phyloP scores from a whole-genome alignment of 2,888 invertebrate genomes.

The Choreutis nemorana region DNA sequence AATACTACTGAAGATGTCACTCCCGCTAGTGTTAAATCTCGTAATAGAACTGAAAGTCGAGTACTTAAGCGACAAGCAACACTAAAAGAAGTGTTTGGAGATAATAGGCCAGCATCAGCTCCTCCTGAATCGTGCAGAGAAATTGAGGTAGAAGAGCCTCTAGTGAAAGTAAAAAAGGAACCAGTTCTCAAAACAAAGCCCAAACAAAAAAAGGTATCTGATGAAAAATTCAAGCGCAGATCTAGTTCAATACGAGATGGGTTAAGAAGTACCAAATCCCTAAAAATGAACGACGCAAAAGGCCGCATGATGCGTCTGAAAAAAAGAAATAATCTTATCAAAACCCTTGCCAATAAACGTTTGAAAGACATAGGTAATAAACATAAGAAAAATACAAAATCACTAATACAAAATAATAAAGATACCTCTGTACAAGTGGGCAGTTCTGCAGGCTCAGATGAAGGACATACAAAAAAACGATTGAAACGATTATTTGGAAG shows the following conservation, averaged over 20 bases:
- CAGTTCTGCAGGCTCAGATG: constrained; percentile 28
- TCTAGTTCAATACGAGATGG: constrained; percentile 56
- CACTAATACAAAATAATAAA: constrained; percentile 40
- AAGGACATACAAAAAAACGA: constrained; percentile 56
- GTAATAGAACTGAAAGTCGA: constrained; percentile 79
- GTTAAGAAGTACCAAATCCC: constrained; percentile 49
- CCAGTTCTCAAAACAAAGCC: constrained; percentile 37
- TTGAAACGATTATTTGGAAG: constrained; percentile 72
- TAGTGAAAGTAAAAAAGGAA: constrained; percentile 38
- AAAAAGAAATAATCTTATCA: constrained; percentile 55
- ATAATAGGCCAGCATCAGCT: constrained; percentile 82
- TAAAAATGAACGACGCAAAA: constrained; percentile 54
- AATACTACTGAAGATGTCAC: constrained; percentile 70
- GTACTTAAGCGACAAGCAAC: constrained; percentile 76
- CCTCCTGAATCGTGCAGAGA: constrained; percentile 73
- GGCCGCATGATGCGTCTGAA: constrained; percentile 50
- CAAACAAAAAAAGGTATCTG: constrained; percentile 46
- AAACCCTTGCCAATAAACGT: constrained; percentile 45
- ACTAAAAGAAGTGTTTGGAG: constrained; percentile 83
- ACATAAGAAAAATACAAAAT: constrained; percentile 37
- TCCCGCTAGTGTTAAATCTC: constrained; percentile 74
- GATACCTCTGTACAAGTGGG: constrained; percentile 44
- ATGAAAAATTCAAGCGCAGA: constrained; percentile 44
- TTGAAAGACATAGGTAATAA: constrained; percentile 42
- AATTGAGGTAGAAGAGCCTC: constrained; percentile 33